Evolutionary conservation across 2,113 vertebrate species (phyloP), one percentile per base, ranked within the genome.

Genomic region (Beaufortia kweichowensis): DNA sequence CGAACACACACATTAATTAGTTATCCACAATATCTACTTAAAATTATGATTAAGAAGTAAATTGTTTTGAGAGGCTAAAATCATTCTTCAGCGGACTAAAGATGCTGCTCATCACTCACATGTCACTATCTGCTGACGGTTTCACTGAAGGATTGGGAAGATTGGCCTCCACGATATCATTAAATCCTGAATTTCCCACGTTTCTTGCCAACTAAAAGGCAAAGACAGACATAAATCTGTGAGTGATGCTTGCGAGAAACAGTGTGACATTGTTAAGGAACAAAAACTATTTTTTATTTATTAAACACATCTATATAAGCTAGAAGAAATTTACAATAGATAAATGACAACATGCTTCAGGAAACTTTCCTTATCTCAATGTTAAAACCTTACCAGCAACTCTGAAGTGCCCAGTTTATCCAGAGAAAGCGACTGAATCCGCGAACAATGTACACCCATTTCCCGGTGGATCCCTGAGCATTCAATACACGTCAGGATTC

Each of bases 401-500:
- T 93, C 91, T 0, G 90, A 90, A 64, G 88, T 91, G 33, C 87
- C 85, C 70, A 91, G 83, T 55, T 90, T 90, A 83, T 93, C 91
- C 75, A 91, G 81, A 56, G 89, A 88, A 55, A 92, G 86, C 0
- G 83, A 90, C 79, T 93, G 89, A 66, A 91, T 89, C 4, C 85
- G 82, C 23, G 89, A 92, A 26, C 85, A 83, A 43, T 92, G 90
- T 14, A 91, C 89, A 7, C 89, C 90, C 87, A 92, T 86, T 65
- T 91, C 88, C 53, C 89, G 81, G 82, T 92, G 91, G 80, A 92
- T 90, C n/a, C 90, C 88, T 35, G 91, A 93, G 85, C 90, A 92
- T 82, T 92, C 86, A 0, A 91, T 91, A 77, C 91, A 92, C 5
- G 90, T 89, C 67, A 93, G 84, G 76, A 92, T 91, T 15, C 91